Evolutionary conservation across 2,797 vertebrate genomes (phyloP), one percentile per base, ranked within the genome.

Genomic region (Graptemys geographica): DNA sequence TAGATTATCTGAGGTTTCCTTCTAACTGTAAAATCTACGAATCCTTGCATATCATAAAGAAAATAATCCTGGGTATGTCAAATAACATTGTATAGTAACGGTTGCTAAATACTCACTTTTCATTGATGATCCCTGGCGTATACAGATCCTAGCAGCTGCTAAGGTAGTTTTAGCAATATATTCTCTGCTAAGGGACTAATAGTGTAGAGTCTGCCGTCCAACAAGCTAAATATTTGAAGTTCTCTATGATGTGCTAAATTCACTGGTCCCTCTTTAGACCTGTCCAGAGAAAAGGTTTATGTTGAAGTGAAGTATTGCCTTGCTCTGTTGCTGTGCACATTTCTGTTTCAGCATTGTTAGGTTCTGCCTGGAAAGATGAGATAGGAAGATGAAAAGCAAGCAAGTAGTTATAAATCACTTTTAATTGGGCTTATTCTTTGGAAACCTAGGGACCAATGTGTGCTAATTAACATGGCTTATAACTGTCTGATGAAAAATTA

Each of bases 381-480:
- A 88, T 44, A 49, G 69, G 33, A 91, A 94, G 31, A 90, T 41
- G 33, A 81, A 81, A 91, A 79, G 59, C 9, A 92, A 81, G 9
- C 28, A 82, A 74, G 12, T 6, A 47, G 25, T 47, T 87, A 65
- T 33, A 87, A 76, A 83, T 52, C 11, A 81, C 4, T 86, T 88
- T 9, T 44, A 81, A 86, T 51, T 74, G 16, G 89, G 10, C 23
- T 10, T 76, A 5, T 28, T 76, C 65, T 76, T 91, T 86, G 79
- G 93, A 93, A 93, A 93, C 12, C 1, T 52, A 37, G 18, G 33
- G 5, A 33, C 27, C 25, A 49, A 13, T 78, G 44, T 49, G 27
- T 49, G 44, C 15, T 78, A 78, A 78, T 15, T 49, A 47, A 49
- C 13, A 78, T 8, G 44, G 27, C 15, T 78, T 84, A 33, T 44